Conservation (phyloP, 2,797 vertebrate species). For the Lagocephalus sceleratus region DNA sequence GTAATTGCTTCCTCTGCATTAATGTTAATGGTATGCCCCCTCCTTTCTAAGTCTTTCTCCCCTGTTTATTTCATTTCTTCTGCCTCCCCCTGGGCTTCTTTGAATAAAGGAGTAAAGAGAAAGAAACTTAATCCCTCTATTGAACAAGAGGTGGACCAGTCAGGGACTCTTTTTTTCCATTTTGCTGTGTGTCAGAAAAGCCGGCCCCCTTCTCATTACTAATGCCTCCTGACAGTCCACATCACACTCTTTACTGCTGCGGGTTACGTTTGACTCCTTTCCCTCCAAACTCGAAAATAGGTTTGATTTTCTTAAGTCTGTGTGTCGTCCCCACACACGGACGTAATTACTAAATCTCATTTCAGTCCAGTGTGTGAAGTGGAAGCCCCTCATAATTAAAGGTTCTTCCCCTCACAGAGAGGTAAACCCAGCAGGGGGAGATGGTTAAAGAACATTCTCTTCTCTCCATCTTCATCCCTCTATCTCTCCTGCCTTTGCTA, state of each 20-base stretch:
- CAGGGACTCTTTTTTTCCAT: constrained; percentile 38
- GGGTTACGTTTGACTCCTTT: neutral
- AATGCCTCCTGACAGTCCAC: constrained; percentile 20
- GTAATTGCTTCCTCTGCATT: constrained; percentile 13
- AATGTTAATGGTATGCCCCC: constrained; percentile 30
- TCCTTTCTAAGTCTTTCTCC: constrained; percentile 24
- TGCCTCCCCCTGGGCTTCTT: constrained; percentile 42
- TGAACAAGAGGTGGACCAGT: constrained; percentile 62
- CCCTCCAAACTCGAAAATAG: neutral
- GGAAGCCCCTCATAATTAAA: too few species aligned
- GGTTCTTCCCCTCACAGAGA: neutral
- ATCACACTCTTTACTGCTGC: neutral
- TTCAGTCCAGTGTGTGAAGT: neutral
- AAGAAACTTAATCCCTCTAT: constrained; percentile 71
- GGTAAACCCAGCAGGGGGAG: neutral
- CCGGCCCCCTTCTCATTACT: constrained; percentile 35
- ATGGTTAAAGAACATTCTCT: constrained; percentile 1
- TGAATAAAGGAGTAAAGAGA: constrained; percentile 47
- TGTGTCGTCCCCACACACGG: neutral
- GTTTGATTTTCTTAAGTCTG: neutral
- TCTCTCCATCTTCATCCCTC: neutral
- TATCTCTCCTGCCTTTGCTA: constrained; percentile 2
- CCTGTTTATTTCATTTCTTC: constrained; percentile 19
- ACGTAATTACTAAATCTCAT: neutral
- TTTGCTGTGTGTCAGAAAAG: constrained; percentile 40